Evolutionary conservation across 2,113 vertebrate genomes (phyloP).

Genomic region (Mugil cephalus): DNA sequence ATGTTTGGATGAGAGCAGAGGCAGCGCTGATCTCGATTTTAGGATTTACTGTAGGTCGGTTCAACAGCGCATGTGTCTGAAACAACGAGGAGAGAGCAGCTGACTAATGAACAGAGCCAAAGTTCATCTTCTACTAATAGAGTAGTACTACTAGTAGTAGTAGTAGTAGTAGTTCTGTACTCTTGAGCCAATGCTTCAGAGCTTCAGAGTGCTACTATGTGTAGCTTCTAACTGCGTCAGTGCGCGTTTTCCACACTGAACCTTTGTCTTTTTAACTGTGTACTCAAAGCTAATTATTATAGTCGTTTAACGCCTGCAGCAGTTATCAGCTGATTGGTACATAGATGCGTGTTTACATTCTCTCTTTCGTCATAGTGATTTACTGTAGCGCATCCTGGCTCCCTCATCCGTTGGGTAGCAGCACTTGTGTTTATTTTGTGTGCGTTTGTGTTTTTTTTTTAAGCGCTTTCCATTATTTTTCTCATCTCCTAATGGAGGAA

Average conservation of each 20-base stretch:
- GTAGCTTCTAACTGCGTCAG: neutral
- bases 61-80: too few species aligned
- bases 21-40: too few species aligned
- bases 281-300: neutral
- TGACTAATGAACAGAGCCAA: neutral
- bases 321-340: neutral
- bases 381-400: neutral
- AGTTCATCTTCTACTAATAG: neutral
- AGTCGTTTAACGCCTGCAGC: neutral
- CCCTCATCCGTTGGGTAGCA: neutral
- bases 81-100: too few species aligned
- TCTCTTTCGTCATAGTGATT: neutral
- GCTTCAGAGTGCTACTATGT: neutral
- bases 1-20: too few species aligned
- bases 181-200: too few species aligned
- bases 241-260: neutral
- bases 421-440: too few species aligned
- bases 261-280: neutral
- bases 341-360: neutral
- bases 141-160: too few species aligned
- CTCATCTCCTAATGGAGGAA: too few species aligned
- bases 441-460: neutral
- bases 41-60: too few species aligned
- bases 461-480: too few species aligned
- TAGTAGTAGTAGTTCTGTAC: too few species aligned